Conservation (phyloP, 2,113 vertebrate species). For the Tragulus kanchil region DNA sequence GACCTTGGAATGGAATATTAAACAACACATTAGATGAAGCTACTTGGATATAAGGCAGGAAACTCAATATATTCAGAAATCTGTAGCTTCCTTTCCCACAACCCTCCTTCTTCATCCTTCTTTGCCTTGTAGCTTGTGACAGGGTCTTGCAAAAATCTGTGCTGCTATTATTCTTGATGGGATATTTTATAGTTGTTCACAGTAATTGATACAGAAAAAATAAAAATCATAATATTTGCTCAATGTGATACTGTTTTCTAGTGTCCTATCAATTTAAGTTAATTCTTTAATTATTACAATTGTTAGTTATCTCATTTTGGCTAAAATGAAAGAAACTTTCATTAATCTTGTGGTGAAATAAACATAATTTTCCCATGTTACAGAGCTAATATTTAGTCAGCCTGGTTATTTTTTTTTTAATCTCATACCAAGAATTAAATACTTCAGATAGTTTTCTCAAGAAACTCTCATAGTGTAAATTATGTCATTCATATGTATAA, state of each 20-base stretch:
- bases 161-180: not conserved
- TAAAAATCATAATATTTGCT: not conserved
- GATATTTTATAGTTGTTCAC: not conserved
- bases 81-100: not conserved
- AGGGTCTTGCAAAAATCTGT: not conserved
- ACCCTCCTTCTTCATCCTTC: not conserved
- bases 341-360: not conserved
- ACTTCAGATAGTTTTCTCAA: not conserved
- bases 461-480: not conserved
- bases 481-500: not conserved
- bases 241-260: not conserved
- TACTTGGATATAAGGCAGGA: not conserved
- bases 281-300: not conserved
- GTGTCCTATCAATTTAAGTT: not conserved
- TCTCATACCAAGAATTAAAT: not conserved
- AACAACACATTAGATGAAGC: not conserved
- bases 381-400: not conserved
- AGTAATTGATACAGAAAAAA: not conserved
- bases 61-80: not conserved
- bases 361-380: not conserved
- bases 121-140: not conserved
- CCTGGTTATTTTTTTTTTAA: not conserved
- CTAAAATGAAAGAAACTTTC: conserved; percentile 4
- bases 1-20: not conserved
- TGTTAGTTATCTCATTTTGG: not conserved